phyloP scores from a whole-genome alignment of 64 coral and sea anemone species.

The Orbicella faveolata region DNA sequence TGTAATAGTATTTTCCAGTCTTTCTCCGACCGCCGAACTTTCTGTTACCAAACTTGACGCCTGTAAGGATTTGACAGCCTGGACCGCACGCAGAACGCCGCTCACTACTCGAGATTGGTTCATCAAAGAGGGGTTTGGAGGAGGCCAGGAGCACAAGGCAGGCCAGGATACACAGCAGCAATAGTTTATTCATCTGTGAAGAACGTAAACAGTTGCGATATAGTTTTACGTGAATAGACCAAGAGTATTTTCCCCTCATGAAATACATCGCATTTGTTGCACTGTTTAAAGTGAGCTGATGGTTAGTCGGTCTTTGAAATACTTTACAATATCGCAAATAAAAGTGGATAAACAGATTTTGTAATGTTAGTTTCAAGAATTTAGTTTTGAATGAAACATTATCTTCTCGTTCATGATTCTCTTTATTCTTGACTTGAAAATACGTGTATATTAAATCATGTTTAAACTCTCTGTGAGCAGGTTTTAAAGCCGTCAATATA shows the following conservation, averaged over 20 bases:
- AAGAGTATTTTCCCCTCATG: no score
- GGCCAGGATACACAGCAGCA: not conserved
- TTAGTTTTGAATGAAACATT: no score
- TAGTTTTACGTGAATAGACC: not conserved
- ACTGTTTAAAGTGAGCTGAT: no score
- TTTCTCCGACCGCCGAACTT: not conserved
- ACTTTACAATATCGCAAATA: no score
- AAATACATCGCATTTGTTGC: no score
- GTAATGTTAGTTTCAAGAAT: no score
- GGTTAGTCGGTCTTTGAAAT: no score
- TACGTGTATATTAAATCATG: no score
- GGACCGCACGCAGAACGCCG: not conserved
- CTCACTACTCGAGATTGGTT: not conserved
- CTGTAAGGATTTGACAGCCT: not conserved
- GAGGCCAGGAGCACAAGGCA: conserved; percentile 14
- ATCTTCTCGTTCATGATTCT: not conserved
- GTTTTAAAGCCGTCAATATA: no score
- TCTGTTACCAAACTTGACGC: not conserved
- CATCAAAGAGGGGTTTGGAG: not conserved
- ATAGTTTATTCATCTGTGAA: conserved; percentile 33
- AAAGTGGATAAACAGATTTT: no score
- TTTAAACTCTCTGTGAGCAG: no score
- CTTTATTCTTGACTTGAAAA: not conserved
- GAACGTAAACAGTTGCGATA: not conserved
- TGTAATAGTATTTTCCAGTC: not conserved